Evolutionary conservation across 2,888 invertebrate species (phyloP), one percentile per base, ranked within the genome.

Genomic region (Drosophila pegasa): DNA sequence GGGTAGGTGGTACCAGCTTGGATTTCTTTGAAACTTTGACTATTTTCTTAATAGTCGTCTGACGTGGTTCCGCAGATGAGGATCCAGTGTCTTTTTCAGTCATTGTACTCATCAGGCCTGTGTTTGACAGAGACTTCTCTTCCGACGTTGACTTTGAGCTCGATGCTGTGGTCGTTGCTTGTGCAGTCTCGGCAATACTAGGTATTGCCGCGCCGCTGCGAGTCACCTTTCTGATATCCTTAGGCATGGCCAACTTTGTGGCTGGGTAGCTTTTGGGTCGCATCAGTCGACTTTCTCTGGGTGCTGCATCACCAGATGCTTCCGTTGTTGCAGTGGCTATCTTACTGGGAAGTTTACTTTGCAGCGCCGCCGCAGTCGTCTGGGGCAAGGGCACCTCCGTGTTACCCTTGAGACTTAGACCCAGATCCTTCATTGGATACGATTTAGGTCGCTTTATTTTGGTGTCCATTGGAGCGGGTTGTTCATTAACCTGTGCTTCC

Each of bases 201-300:
- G 87, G 65, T 50, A 89, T 86, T 10, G 87, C 82, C 3, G 77
- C 78, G 5, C 90, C 89, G 57, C 89, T 90, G 47, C 83, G 87
- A 0, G 83, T 81, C 0, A 77, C 81, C 40, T 89, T 89, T 25
- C 90, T 89, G 2, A 89, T 45, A n/a, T 92, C 92, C 45, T 92
- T 92, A 12, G 92, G 91, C 16, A 91, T 89, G 2, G 90, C 77
- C 7, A 92, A 54, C 64, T 92, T 92, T 18, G 92, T 84, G 60
- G 91, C 93, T 9, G 94, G 94, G 82, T 94, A 94, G 80, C 94
- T 94, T 80, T 94, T 94, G 7, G 94, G 94, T 38, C 94, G 92
- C 40, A 91, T 90, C 41, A 94, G 88, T 9, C 90, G 86, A 57
- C 90, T 90, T 38, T 91, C 91, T 1, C 89, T 87, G 2, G 75